Evolutionary conservation across 2,113 vertebrate species (phyloP).

Genomic region (Misgurnus mizolepis): DNA sequence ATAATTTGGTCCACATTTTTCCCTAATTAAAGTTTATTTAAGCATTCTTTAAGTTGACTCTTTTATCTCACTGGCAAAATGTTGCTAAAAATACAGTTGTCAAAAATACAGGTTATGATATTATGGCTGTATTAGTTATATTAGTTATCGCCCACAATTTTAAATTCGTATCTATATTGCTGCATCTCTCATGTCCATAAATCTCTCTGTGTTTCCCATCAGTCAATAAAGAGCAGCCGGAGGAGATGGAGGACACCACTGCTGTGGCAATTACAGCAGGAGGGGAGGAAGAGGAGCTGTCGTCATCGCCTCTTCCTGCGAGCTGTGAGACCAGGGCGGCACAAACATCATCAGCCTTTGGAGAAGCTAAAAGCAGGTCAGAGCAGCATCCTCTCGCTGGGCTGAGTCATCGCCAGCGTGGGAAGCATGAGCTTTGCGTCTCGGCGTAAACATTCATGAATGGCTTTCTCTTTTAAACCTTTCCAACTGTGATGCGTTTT

Average conservation of each 20-base stretch:
- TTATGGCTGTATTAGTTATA: no score
- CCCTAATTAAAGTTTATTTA: no score
- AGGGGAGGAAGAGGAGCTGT: conserved; percentile 47
- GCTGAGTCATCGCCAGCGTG: conserved; percentile 46
- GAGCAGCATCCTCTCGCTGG: conserved; percentile 26
- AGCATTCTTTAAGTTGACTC: no score
- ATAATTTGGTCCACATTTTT: no score
- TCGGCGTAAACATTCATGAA: conserved; percentile 17
- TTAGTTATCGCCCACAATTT: no score
- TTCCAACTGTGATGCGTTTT: background rate
- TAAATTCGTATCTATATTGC: background rate
- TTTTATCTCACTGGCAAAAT: no score
- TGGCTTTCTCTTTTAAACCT: background rate
- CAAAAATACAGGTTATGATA: no score
- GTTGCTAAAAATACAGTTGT: no score
- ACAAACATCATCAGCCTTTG: conserved; percentile 45
- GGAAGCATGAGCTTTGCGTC: conserved; percentile 22
- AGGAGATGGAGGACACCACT: conserved; percentile 34
- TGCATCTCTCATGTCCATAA: background rate
- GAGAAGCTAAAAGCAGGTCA: conserved; percentile 56
- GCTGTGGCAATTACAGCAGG: conserved; percentile 29
- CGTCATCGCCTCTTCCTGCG: conserved; percentile 31
- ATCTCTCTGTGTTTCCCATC: conserved; percentile 35
- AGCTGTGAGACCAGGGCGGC: conserved; percentile 41
- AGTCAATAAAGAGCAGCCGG: conserved; percentile 48